These are phyloP conservation scores for Orthosia gothica DNA, from an alignment of 2,888 invertebrate genomes.

Conservation along the genomic window DNA sequence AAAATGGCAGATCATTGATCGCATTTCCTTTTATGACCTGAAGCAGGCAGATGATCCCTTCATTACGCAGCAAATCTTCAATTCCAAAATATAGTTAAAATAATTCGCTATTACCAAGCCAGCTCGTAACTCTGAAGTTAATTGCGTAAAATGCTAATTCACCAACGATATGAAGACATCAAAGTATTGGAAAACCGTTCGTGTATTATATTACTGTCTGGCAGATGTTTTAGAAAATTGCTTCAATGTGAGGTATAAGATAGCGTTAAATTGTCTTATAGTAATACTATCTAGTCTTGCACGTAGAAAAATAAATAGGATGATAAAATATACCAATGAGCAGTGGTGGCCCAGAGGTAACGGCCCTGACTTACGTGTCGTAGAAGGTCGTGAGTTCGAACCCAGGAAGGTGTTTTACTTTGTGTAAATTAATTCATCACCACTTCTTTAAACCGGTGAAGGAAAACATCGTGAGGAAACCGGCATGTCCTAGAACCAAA, in stretches of 20 bases:
- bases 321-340: too few species aligned
- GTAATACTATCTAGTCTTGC: not conserved
- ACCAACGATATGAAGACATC: conserved; percentile 59
- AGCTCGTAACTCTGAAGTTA: conserved; percentile 38
- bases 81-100: conserved; percentile 24
- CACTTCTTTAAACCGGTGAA: too few species aligned
- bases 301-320: not conserved
- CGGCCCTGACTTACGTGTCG: too few species aligned
- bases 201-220: conserved; percentile 73
- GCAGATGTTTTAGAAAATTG: conserved; percentile 60
- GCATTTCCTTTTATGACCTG: not conserved
- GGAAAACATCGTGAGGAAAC: too few species aligned
- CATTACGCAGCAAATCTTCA: conserved; percentile 1
- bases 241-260: conserved; percentile 7
- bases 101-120: conserved; percentile 4
- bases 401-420: too few species aligned
- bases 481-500: too few species aligned
- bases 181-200: conserved; percentile 74
- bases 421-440: too few species aligned
- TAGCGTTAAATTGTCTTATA: not conserved
- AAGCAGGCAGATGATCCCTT: not conserved
- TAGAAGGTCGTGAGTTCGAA: too few species aligned
- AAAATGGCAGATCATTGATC: not conserved
- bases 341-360: too few species aligned
- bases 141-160: conserved; percentile 62